Evolutionary conservation across 2,113 vertebrate genomes (phyloP).

Genomic region (Onychorhynchus coronatus): DNA sequence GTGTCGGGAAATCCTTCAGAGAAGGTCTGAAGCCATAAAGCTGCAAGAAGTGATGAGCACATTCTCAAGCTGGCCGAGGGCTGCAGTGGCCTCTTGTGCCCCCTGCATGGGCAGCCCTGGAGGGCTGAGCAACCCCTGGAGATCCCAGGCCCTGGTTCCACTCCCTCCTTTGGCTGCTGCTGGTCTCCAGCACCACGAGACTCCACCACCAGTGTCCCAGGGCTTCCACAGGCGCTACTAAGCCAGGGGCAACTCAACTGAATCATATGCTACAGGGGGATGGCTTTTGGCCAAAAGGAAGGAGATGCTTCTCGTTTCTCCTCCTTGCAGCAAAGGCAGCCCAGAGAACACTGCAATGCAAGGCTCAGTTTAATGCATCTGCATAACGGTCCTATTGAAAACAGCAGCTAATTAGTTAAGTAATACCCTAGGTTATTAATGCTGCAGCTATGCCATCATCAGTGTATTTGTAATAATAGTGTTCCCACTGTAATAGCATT

Average conservation of each 20-base stretch:
- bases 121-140: not conserved
- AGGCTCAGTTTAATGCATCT: not conserved
- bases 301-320: not conserved
- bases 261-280: accelerated
- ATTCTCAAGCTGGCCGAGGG: not conserved
- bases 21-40: not conserved
- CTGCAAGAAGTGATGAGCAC: not conserved
- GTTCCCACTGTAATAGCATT: slow-evolving; percentile 35
- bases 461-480: slow-evolving; percentile 34
- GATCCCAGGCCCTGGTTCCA: not conserved
- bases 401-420: slow-evolving; percentile 33
- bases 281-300: not conserved
- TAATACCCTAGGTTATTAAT: slow-evolving; percentile 36
- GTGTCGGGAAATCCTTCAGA: not conserved
- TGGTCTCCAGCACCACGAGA: not conserved
- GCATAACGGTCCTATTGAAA: not conserved
- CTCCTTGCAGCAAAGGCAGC: not conserved
- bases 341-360: not conserved
- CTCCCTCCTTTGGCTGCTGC: not conserved
- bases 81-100: not conserved
- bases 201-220: not conserved
- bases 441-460: slow-evolving; percentile 14
- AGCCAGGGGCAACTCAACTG: not conserved
- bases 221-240: not conserved
- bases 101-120: not conserved